Percentiles rank a stretch among this genome's conserved stretches.
These are phyloP conservation scores for Montipora cactus DNA, from an alignment of 64 coral and sea anemone species.

Conservation along the genomic window DNA sequence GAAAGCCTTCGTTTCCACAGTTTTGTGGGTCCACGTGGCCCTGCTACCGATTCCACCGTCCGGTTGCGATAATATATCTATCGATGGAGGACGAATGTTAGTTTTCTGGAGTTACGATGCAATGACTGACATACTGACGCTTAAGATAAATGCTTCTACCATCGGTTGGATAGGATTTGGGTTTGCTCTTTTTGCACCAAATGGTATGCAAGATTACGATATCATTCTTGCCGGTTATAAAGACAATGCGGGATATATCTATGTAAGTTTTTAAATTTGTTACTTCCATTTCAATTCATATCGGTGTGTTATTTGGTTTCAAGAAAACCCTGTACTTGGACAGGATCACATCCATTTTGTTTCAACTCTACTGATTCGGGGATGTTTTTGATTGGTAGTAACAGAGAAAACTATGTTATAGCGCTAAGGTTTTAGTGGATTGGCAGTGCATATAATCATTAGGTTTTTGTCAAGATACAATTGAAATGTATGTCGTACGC, in stretches of 20 bases:
- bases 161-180: not conserved
- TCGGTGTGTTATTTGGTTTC: too few relatives aligned
- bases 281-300: too few relatives aligned
- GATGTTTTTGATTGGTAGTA: too few relatives aligned
- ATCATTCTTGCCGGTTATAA: not conserved
- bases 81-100: not conserved
- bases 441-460: too few relatives aligned
- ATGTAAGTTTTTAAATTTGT: not conserved
- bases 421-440: too few relatives aligned
- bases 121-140: not conserved
- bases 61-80: not conserved
- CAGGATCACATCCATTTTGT: too few relatives aligned
- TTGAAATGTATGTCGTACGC: too few relatives aligned
- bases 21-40: not conserved
- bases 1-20: not conserved
- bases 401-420: too few relatives aligned
- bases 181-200: conserved; percentile 9
- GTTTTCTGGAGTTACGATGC: conserved; percentile 1
- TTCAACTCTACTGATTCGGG: too few relatives aligned
- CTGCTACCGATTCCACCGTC: not conserved
- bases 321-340: too few relatives aligned
- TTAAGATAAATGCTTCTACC: not conserved
- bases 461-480: too few relatives aligned
- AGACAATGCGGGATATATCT: not conserved
- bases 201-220: not conserved